Base-by-base conservation (phyloP, 2,113 vertebrate species). In the Colistium nudipinnis region DNA sequence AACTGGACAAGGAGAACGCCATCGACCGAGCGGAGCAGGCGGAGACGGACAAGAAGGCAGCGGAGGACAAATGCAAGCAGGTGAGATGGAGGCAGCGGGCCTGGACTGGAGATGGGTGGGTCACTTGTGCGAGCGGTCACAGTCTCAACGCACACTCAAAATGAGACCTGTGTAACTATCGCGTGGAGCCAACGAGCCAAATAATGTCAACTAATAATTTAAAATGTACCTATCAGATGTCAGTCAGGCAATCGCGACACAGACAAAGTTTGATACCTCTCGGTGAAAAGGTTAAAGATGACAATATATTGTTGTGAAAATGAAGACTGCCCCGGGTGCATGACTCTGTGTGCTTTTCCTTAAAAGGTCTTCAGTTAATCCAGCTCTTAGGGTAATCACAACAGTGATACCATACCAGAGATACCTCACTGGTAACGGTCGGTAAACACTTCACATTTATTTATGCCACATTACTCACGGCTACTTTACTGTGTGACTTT, bases 1-100 rank as follows among this genome's bases (percentile, higher is more conserved):
- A 98, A 80, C 75, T 98, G 82, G 97, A 99, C 93, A 98, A 95
- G 89, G 96, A 98, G 93, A 98, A 97, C 0, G 96, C 98, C 89
- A 96, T 98, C 1, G 96, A 98, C 91, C 91, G 96, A 12, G 97
- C 98, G 0, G 96, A 98, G 87, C 96, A 97, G 87, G 98, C 97
- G 0, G 98, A 99, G 89, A 95, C 95, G 0, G 97, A 97, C 69
- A 98, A 95, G 90, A 98, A 98, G 68, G 95, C 94, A 2, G 96
- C 96, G 0, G 96, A 99, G 90, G 97, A 98, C 78, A 96, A 94
- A 91, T 95, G 94, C 90, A 96, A 96, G 51, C 95, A 98, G 95
- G 97, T 97, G 91, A 72, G 88, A 30, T n/a, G 22, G 27, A 35
- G 51, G 0, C 28, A 41, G 9, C 41, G n/a, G 31, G 13, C 19